Evolutionary conservation across 2,113 vertebrate genomes (phyloP), one percentile per base, ranked within the genome.

Genomic region (Pseudonaja textilis): DNA sequence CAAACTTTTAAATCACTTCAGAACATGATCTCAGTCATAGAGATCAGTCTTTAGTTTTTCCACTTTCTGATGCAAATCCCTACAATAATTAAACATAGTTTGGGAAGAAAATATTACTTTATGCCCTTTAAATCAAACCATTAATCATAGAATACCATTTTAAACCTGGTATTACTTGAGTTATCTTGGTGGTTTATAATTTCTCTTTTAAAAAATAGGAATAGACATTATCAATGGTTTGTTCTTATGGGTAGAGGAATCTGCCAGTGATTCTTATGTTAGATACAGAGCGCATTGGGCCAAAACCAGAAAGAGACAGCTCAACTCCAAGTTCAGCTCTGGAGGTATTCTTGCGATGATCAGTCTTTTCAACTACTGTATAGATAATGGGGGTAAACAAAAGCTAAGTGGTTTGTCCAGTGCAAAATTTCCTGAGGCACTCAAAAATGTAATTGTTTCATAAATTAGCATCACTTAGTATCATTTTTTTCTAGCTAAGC

Each of bases 1-100:
- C 92, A 95, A 94, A 95, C 95, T 93, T 96, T 94, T 69, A 3
- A 61, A 89, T 93, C 87, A 93, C 94, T 91, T 95, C 94, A 91
- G 90, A 96, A 34, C 61, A 55, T 1, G 55, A 86, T 92, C 90
- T 94, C 93, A 87, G 89, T 90, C 91, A 85, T 89, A 86, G 20
- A n/a, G n/a, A n/a, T n/a, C n/a, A n/a, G n/a, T n/a, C n/a, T 52
- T 34, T 93, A 95, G 91, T 94, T 94, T 95, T 93, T 87, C 69
- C n/a, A 25, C 69, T 93, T 87, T 91, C 64, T 93, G 93, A 91
- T 89, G 87, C 34, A 92, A 92, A 94, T 50, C 39, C 39, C 34
- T 90, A 92, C 12, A 87, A 95, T 94, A 94, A 57, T 90, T 92
- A 64, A 95, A 92, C 42, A 4, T 2, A 55, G 50, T 95, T 96